A percentile compares a stretch with the other conserved stretches of the same genome.
These are phyloP conservation scores for Drosophila algonquin DNA, from an alignment of 2,888 invertebrate species.

Conservation along the genomic window DNA sequence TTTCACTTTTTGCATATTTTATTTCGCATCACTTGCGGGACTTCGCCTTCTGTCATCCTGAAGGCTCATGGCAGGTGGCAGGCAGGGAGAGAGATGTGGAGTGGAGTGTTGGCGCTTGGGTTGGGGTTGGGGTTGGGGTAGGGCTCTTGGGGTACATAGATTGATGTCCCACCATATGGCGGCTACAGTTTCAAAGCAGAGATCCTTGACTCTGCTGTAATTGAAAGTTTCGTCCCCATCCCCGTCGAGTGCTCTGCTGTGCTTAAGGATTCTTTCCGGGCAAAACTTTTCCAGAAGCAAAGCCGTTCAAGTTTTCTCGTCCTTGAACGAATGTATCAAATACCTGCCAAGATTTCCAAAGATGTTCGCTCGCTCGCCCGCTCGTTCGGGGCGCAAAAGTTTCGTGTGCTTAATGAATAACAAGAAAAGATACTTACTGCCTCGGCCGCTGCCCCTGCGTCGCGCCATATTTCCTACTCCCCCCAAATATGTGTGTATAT, in stretches of 20 bases:
- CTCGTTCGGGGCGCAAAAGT: neutral
- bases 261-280: neutral
- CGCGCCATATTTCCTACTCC: conserved; percentile 70
- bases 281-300: neutral
- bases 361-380: neutral
- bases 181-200: conserved; percentile 3
- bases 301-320: conserved; percentile 11
- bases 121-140: too few species aligned
- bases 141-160: neutral
- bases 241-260: neutral
- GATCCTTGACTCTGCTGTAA: conserved; percentile 47
- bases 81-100: too few species aligned
- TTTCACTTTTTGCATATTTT: conserved; percentile 21
- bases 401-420: conserved; percentile 8
- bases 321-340: conserved; percentile 55
- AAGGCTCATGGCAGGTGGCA: too few species aligned
- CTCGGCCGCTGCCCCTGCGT: conserved; percentile 80
- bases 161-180: conserved; percentile 32
- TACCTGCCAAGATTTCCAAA: conserved; percentile 7
- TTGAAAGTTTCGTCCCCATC: conserved; percentile 41
- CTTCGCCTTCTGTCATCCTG: too few species aligned
- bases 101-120: too few species aligned
- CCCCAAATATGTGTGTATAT: neutral
- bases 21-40: neutral
- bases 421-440: conserved; percentile 72